Conservation (phyloP, 2,888 invertebrate genomes). For the Oeneis ivallda region DNA sequence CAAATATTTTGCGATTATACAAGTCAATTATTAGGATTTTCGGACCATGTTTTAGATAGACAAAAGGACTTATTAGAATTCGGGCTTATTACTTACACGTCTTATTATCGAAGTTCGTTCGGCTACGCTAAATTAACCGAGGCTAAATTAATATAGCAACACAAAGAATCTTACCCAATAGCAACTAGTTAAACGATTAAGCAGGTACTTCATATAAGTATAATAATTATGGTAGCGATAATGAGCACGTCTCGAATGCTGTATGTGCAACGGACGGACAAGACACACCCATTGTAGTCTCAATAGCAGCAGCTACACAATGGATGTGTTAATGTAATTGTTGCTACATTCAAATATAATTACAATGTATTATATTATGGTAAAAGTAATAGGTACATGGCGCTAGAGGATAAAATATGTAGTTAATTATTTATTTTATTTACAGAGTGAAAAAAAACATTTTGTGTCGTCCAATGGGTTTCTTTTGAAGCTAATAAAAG, state of each 20-base stretch:
- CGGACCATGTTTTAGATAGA: too few relatives aligned
- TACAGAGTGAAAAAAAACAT: too few relatives aligned
- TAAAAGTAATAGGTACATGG: background rate
- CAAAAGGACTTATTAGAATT: too few relatives aligned
- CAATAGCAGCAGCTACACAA: slow-evolving; percentile 1
- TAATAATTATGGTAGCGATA: background rate
- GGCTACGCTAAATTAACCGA: too few relatives aligned
- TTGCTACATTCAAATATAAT: slow-evolving; percentile 14
- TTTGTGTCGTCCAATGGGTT: too few relatives aligned
- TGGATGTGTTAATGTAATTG: slow-evolving; percentile 8
- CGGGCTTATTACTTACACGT: too few relatives aligned
- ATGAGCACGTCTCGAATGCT: slow-evolving; percentile 1
- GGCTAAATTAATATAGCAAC: too few relatives aligned
- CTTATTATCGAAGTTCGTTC: too few relatives aligned
- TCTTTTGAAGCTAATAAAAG: too few relatives aligned
- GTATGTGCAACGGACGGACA: slow-evolving; percentile 3
- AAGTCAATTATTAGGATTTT: too few relatives aligned
- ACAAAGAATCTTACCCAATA: slow-evolving; percentile 2
- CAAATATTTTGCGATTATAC: too few relatives aligned
- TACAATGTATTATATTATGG: too few relatives aligned
- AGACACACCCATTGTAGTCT: slow-evolving; percentile 2
- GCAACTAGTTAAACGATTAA: background rate
- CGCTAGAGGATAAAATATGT: slow-evolving; percentile 3
- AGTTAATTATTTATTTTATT: slow-evolving; percentile 20
- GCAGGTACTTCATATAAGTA: background rate